A percentile compares a stretch with the other conserved stretches of the same genome.
phyloP scores from a whole-genome alignment of 1,140 invertebrate species.

The Caenorhabditis briggsae region DNA sequence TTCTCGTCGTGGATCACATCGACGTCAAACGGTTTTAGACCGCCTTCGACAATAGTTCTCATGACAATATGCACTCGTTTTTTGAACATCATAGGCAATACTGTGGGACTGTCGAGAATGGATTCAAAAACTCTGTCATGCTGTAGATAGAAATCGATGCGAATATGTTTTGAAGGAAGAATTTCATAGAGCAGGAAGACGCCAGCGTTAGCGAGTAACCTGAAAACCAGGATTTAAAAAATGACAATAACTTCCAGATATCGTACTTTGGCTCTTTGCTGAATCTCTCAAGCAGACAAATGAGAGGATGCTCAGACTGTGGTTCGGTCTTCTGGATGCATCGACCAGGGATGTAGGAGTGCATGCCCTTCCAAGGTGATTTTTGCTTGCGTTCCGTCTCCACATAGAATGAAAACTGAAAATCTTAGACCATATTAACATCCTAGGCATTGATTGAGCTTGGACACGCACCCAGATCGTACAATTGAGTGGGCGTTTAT shows the following conservation, averaged over 20 bases:
- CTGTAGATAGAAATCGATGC: neutral
- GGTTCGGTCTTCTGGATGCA: neutral
- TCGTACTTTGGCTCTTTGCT: neutral
- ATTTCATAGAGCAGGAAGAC: neutral
- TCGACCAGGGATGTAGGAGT: neutral
- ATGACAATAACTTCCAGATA: neutral
- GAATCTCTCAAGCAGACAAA: neutral
- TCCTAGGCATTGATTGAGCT: too few relatives aligned
- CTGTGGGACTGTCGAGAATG: neutral
- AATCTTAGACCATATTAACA: neutral
- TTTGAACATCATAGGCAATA: neutral
- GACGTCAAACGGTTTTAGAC: neutral
- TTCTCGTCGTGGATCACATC: neutral
- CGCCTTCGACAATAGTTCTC: neutral
- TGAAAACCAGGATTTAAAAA: neutral
- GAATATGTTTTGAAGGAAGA: neutral
- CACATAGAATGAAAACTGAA: neutral
- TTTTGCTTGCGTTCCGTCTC: neutral
- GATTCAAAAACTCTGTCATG: neutral
- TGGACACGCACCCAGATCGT: too few relatives aligned
- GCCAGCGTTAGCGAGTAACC: neutral
- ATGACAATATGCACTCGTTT: neutral
- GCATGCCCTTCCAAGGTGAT: slow-evolving; percentile 13
- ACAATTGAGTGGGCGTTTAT: too few relatives aligned
- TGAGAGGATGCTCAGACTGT: neutral